Evolutionary conservation across 2,113 vertebrate species (phyloP).

Genomic region (Empidonax traillii): DNA sequence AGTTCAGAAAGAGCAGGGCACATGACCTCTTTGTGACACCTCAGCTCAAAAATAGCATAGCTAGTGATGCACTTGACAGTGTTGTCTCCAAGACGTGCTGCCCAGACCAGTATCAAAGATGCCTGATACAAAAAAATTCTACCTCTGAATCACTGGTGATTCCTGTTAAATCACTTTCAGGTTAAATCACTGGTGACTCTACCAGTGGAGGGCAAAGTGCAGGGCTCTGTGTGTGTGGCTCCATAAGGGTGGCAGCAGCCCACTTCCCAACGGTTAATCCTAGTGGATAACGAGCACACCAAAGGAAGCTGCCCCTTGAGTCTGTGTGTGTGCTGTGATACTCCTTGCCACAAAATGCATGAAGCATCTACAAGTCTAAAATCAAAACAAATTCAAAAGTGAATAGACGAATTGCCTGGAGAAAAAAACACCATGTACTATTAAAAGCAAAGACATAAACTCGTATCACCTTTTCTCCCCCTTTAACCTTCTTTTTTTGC

Average conservation of each 20-base stretch:
- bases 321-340: background rate
- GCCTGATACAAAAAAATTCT: background rate
- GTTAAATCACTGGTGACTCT: background rate
- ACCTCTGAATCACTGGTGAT: background rate
- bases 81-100: background rate
- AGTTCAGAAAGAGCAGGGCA: background rate
- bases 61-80: background rate
- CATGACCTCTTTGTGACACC: background rate
- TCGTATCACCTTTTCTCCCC: fast-evolving
- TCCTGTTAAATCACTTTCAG: too few species aligned
- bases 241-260: background rate
- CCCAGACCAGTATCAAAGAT: background rate
- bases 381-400: background rate
- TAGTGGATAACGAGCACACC: background rate
- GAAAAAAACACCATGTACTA: background rate
- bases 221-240: background rate
- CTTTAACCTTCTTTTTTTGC: background rate
- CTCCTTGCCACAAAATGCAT: background rate
- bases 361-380: background rate
- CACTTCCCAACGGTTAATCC: background rate
- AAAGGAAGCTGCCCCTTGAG: background rate
- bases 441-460: background rate
- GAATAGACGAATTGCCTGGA: background rate
- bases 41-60: background rate
- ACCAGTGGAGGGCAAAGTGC: background rate